Percentiles rank a stretch among this genome's conserved stretches.
Conservation (phyloP, 2,113 vertebrate genomes). For the Deroptyus accipitrinus region DNA sequence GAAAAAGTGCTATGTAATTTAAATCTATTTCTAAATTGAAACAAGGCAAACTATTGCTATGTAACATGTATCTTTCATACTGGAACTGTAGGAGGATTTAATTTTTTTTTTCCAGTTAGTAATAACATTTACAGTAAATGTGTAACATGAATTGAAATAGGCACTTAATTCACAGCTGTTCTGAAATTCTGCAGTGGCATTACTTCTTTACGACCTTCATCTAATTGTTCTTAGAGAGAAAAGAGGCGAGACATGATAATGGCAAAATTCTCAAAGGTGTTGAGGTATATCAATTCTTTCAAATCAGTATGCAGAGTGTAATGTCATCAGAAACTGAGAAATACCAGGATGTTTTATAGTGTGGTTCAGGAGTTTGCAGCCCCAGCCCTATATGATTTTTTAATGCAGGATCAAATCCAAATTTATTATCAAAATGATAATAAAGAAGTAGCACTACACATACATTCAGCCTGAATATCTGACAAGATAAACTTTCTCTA, state of each 20-base stretch:
- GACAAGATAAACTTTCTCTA: neutral
- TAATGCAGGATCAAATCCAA: neutral
- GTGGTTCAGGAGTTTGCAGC: neutral
- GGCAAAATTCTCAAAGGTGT: neutral
- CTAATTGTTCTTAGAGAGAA: neutral
- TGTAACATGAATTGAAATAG: neutral
- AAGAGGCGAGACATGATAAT: neutral
- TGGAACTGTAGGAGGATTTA: neutral
- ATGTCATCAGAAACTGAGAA: neutral
- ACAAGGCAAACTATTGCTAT: neutral
- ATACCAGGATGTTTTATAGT: neutral
- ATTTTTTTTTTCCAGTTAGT: neutral
- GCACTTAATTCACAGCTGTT: neutral
- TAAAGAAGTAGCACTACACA: neutral
- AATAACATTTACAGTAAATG: neutral
- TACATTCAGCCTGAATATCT: neutral
- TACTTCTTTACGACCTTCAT: neutral
- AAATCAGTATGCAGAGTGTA: neutral
- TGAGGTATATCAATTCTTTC: neutral
- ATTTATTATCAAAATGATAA: neutral
- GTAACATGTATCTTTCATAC: neutral
- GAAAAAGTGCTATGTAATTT: neutral
- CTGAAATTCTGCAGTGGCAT: neutral
- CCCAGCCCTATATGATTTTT: neutral
- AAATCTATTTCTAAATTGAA: neutral